Base-by-base conservation (phyloP, 2,888 invertebrate genomes). In the Coleophora deauratella region DNA sequence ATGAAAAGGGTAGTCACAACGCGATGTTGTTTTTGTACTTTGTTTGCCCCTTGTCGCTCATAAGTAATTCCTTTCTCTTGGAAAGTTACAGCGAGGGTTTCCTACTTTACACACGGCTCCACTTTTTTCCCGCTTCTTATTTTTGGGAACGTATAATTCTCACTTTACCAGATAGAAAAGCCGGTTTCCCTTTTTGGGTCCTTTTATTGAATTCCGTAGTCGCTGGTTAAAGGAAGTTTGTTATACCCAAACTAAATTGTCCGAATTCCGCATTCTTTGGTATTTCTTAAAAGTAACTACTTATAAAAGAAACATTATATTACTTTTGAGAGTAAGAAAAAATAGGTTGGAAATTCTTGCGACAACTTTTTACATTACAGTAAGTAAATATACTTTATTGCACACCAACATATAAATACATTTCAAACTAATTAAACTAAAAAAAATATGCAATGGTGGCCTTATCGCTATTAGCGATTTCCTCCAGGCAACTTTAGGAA, bases 131-230 rank as follows among this genome's bases (percentile, higher is more conserved):
- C 21, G 21, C 21, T 21, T 65, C 68, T 68, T 60, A 70, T 63
- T 59, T 67, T 67, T 52, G 61, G 62, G 62, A 65, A 67, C 71
- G 72, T 75, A 76, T 79, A 76, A 79, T 79, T 76, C 72, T 72
- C 70, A 79, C 72, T 79, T 74, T 72, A 64, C 60, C 59, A 60
- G 67, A 67, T 62, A 70, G 71, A 62, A 62, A 67, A 66, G 43
- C 66, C 66, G 64, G 62, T 60, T 63, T 62, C 66, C 63, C 46
- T 65, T 56, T 66, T 61, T 60, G 66, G 62, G 58, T 61, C 65
- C 70, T 73, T 38, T 75, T 81, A 82, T 82, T 80, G 80, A 72
- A 82, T 82, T 80, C 81, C 79, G 51, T 59, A 67, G 63, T 70
- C 59, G 69, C 70, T 66, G 63, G 58, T 55, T 57, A 55, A 59